Evolutionary conservation across 2,888 invertebrate species (phyloP), one percentile per base, ranked within the genome.

Genomic region (Aethes cnicana): DNA sequence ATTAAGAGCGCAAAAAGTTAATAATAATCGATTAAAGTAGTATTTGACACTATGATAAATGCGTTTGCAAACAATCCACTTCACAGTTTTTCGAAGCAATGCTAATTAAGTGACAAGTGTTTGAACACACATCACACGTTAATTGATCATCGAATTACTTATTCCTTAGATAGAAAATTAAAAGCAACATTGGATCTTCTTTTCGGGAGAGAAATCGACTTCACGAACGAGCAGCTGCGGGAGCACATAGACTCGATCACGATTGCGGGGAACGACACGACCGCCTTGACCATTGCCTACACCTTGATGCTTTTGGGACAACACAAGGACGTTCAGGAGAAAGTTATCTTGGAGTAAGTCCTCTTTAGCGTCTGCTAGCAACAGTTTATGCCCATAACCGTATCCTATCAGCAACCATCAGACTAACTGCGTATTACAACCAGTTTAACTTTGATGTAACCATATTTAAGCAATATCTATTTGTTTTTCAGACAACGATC

Each of bases 221-320:
- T 92, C 35, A 90, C 91, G 0, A 81, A 91, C 61, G 79, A 88
- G 47, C 90, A 92, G 58, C 71, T 92, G 1, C 71, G 90, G 11
- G 91, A 92, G 57, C 92, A 92, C 72, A 91, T 92, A 3, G 90
- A 91, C 63, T 91, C 92, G 0, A 91, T 92, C 64, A 90, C 92
- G 53, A 87, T 92, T 21, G 92, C 91, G 11, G 92, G 92, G 48
- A 87, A 90, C 61, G 87, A 91, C 61, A 91, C 91, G 28, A 90
- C 90, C 0, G 83, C 91, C 1, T 74, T 87, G 0, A 87, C 84
- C 32, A 85, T 88, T 37, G 78, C 88, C 1, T 91, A 88, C 66
- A 79, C 84, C 1, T 64, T 90, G 14, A 78, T 88, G 21, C 71
- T 90, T 23, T 73, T 91, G 1, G 91, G 90, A 1, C 74, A 73